These are phyloP conservation scores for Apaloderma vittatum DNA, from an alignment of 2,113 vertebrate species.

Conservation along the genomic window DNA sequence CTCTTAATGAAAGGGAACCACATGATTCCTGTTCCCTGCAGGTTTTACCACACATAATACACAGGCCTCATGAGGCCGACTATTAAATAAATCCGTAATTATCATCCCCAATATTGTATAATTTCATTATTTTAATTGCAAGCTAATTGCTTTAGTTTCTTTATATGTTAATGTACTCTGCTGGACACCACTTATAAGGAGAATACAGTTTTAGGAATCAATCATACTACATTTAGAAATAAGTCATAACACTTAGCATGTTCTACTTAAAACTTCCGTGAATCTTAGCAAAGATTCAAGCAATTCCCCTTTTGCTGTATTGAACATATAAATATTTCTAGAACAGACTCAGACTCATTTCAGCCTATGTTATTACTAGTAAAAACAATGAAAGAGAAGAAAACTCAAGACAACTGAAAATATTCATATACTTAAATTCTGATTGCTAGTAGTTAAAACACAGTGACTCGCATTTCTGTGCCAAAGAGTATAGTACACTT, in stretches of 20 bases:
- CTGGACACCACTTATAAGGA: not conserved
- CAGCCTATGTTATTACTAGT: not conserved
- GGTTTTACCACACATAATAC: not conserved
- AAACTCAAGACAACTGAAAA: not conserved
- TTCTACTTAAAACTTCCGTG: not conserved
- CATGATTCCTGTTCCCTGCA: not conserved
- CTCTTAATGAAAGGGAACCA: not conserved
- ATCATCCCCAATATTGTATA: not conserved
- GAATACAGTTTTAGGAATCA: not conserved
- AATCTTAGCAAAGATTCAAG: not conserved
- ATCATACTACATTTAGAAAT: not conserved
- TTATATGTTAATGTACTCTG: not conserved
- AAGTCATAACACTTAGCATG: fast-evolving
- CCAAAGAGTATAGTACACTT: not conserved
- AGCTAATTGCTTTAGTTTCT: conserved; percentile 13
- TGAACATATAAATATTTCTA: conserved; percentile 17
- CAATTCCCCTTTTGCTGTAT: not conserved
- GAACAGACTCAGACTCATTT: not conserved
- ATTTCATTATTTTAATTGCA: conserved; percentile 28
- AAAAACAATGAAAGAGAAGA: not conserved
- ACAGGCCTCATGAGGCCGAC: not conserved
- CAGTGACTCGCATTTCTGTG: not conserved
- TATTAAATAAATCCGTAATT: conserved; percentile 13
- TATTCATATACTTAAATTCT: not conserved
- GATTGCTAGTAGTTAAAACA: not conserved